These are phyloP conservation scores for Coronaproctus castanopsis DNA, from an alignment of 2,888 invertebrate genomes.

Conservation along the genomic window DNA sequence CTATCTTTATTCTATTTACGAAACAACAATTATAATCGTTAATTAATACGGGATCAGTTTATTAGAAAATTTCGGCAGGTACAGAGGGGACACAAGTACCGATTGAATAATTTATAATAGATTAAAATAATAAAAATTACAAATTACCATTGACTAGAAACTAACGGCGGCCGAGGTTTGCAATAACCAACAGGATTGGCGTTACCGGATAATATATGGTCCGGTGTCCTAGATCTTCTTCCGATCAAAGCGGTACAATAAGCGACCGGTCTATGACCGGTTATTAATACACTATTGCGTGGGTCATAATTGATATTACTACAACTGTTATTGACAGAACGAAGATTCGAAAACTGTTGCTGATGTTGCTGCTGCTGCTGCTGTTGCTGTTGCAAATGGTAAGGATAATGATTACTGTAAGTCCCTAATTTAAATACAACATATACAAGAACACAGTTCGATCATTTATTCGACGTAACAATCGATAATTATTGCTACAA, in stretches of 20 bases:
- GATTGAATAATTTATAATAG: too few species aligned
- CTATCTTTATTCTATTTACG: too few species aligned
- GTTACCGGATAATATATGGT: slow-evolving; percentile 16
- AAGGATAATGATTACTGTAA: not conserved
- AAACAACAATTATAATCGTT: too few species aligned
- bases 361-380: slow-evolving; percentile 12
- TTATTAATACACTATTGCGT: slow-evolving; percentile 1
- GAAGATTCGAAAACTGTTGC: slow-evolving; percentile 2
- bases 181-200: slow-evolving; percentile 17
- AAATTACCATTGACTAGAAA: slow-evolving; percentile 16
- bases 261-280: slow-evolving; percentile 8
- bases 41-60: too few species aligned
- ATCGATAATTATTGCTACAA: too few species aligned
- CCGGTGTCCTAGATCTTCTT: slow-evolving; percentile 16
- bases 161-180: slow-evolving; percentile 14
- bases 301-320: not conserved
- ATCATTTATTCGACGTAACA: too few species aligned
- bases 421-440: not conserved
- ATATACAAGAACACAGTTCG: too few species aligned
- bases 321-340: not conserved
- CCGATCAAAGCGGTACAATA: slow-evolving; percentile 11
- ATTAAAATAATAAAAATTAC: not conserved
- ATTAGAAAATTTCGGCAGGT: too few species aligned
- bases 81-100: too few species aligned
- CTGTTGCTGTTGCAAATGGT: slow-evolving; percentile 18